Conservation (phyloP, 2,888 invertebrate genomes). For the Acholoe squamosa region DNA sequence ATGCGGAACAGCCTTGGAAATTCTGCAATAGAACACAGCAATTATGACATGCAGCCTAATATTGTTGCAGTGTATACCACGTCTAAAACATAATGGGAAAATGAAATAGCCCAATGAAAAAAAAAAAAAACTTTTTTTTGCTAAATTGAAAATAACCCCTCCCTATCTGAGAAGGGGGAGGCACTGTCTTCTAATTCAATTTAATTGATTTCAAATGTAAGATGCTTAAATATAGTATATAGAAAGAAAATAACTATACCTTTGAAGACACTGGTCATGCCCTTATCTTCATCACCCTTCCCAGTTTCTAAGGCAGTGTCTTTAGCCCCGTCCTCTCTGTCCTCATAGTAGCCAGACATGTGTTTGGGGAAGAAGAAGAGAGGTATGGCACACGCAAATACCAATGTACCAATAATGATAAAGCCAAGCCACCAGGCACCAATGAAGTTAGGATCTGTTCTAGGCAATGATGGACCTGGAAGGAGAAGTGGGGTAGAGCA, state of each 20-base stretch:
- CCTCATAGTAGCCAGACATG: not conserved
- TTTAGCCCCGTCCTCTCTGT: not conserved
- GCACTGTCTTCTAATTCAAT: no score
- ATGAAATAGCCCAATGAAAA: no score
- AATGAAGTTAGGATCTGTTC: slow-evolving; percentile 49
- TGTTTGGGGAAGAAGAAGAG: slow-evolving; percentile 64
- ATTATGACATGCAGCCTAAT: not conserved
- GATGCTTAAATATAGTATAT: no score
- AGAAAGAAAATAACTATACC: not conserved
- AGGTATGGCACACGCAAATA: slow-evolving; percentile 10
- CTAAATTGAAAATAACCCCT: no score
- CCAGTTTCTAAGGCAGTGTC: not conserved
- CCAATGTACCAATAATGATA: slow-evolving; percentile 15
- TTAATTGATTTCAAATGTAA: no score
- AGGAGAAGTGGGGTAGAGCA: no score
- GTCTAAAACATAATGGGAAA: no score
- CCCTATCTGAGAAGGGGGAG: no score
- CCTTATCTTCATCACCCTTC: not conserved
- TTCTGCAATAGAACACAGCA: no score
- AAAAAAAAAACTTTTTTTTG: no score
- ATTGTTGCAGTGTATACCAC: no score
- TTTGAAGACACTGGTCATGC: not conserved
- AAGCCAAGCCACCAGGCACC: slow-evolving; percentile 65
- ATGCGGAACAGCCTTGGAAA: slow-evolving; percentile 66
- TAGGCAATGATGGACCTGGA: not conserved